Evolutionary conservation across 2,888 invertebrate species (phyloP), one percentile per base, ranked within the genome.

Genomic region (Platycheirus rosarum): DNA sequence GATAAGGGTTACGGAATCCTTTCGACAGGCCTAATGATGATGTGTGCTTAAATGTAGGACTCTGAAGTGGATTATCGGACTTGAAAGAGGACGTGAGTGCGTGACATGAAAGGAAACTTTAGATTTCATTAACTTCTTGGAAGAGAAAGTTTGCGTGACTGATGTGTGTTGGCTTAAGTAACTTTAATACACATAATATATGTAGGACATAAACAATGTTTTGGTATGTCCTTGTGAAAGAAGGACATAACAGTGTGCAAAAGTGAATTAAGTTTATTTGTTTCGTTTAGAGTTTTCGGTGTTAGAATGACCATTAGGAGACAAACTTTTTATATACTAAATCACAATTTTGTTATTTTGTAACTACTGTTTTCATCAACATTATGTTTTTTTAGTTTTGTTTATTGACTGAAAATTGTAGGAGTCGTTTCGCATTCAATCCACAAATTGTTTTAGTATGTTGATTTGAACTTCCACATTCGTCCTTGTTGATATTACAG

Each of bases 71-170:
- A 44, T 60, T 60, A 60, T 42, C 18, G 60, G 44, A 44, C 60
- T 18, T 60, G 7, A 32, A 7, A 32, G 57, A 23, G 53, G 53
- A 53, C 53, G 35, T 11, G 57, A 44, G 60, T 60, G 60, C 60
- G 60, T 60, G 60, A 60, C 44, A 44, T 29, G 18, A 44, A 60
- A 60, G 23, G 29, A 29, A 42, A 60, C 42, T 60, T 60, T 44
- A 60, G 60, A 60, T 44, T 60, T 60, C 60, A 60, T 60, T 60
- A 60, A 29, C 42, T 60, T 60, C 44, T 44, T n/a, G 42, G 29
- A 42, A 60, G 32, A 18, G 44, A 60, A 44, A 44, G n/a, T 57
- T 60, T 60, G 44, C 60, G 60, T 60, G 60, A 60, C 60, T 26
- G 29, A 60, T 44, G 42, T 29, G 42, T 60, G 44, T 44, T 60